Conservation (phyloP, 2,888 invertebrate genomes). For the Platycheirus rosarum region DNA sequence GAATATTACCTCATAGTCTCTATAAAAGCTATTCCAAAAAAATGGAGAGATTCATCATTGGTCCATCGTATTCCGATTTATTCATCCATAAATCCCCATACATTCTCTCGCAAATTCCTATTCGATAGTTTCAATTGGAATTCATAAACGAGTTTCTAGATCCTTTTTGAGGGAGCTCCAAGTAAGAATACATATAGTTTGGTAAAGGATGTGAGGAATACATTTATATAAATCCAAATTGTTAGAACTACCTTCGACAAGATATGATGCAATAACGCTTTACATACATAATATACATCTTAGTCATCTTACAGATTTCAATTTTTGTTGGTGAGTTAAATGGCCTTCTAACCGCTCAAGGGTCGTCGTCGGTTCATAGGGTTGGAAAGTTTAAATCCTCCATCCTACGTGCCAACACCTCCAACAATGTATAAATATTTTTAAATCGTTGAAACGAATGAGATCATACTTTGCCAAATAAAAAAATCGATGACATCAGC, state of each 20-base stretch:
- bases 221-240: too few relatives aligned
- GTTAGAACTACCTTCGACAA: background rate
- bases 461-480: constrained; percentile 56
- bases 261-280: constrained; percentile 16
- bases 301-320: constrained; percentile 12
- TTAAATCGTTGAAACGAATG: constrained; percentile 40
- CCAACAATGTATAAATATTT: background rate
- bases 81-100: constrained; percentile 49
- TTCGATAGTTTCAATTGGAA: constrained; percentile 56
- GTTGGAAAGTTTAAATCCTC: background rate
- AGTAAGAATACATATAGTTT: constrained; percentile 6
- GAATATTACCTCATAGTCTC: constrained; percentile 4
- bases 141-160: constrained; percentile 49
- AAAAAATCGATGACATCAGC: constrained; percentile 53
- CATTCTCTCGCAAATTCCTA: constrained; percentile 25
- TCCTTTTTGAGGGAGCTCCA: constrained; percentile 26
- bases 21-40: constrained; percentile 19
- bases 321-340: background rate
- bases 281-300: background rate
- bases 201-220: constrained; percentile 12
- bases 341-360: constrained; percentile 11
- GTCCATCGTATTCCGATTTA: constrained; percentile 44
- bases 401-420: background rate
- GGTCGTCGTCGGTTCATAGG: background rate
- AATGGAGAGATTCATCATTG: constrained; percentile 47